Base-by-base conservation (phyloP, 2,888 invertebrate species). In the Chalcis sispes region DNA sequence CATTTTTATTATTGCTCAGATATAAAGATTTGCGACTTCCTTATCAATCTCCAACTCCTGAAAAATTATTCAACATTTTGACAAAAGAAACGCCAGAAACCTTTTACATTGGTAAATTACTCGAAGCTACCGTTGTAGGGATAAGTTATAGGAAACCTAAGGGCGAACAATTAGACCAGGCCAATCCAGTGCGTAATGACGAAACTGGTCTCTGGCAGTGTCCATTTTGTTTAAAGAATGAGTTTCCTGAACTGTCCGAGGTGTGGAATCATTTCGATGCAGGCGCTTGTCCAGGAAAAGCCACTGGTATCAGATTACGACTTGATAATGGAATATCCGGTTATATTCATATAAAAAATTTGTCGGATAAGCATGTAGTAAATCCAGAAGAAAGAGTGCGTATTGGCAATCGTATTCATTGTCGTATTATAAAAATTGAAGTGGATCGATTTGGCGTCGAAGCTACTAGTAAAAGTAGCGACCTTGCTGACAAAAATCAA, bases 181-280 rank as follows among this genome's bases (percentile, higher is more conserved):
- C 98, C 0, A 98, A 98, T 90, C 98, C 98, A 0, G 96, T 97
- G 54, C 92, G 97, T 81, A 96, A 98, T 85, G 98, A 98, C 77
- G 96, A 97, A 83, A 96, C 96, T 7, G 97, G 97, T 0, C 90
- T 98, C 50, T 99, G 98, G 98, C 96, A 98, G 87, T 99, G 99
- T 90, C 98, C 98, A 0, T 98, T 98, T 89, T 99, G 99, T 90
- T 91, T 95, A 81, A 97, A 97, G 87, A 97, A 97, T 86, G 97
- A 98, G 89, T 98, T 99, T 84, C 96, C 97, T 0, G 98, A 98
- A 87, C 90, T 98, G 36, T 96, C 97, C 23, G 98, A 98, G 90
- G 98, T 98, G 61, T 99, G 98, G 98, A 97, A 96, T 89, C 98
- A 99, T 89, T 98, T 98, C 90, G 98, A 99, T 89, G 96, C 96